Evolutionary conservation across 2,113 vertebrate genomes (phyloP).

Genomic region (Bufo gargarizans): DNA sequence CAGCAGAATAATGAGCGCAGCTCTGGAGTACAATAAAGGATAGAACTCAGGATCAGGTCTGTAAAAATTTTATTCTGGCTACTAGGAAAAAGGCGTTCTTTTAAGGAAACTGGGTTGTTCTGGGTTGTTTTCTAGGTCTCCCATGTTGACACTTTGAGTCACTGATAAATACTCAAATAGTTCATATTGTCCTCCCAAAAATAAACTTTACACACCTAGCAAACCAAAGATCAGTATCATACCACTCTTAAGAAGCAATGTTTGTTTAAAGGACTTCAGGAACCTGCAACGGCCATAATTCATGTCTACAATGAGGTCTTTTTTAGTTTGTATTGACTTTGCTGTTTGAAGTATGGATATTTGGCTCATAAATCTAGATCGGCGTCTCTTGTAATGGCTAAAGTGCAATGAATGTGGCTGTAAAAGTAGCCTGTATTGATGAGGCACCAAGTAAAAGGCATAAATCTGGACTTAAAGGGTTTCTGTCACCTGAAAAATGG

Average conservation of each 20-base stretch:
- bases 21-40: too few species aligned
- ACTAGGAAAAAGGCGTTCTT: background rate
- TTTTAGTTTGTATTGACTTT: background rate
- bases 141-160: slow-evolving; percentile 29
- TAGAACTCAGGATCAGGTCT: too few species aligned
- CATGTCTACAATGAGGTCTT: background rate
- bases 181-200: slow-evolving; percentile 29
- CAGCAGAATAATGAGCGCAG: too few species aligned
- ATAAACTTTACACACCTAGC: slow-evolving; percentile 35
- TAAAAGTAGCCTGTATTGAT: background rate
- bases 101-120: background rate
- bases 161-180: background rate
- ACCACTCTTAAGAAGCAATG: background rate
- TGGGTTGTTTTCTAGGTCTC: background rate
- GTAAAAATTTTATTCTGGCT: too few species aligned
- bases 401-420: background rate
- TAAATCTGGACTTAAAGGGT: too few species aligned
- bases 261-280: background rate
- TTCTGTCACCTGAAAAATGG: too few species aligned
- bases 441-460: background rate
- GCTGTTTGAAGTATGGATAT: background rate
- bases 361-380: background rate
- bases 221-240: slow-evolving; percentile 6
- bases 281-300: background rate
- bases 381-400: background rate